These are phyloP conservation scores for Papilio demoleus DNA, from an alignment of 2,888 invertebrate genomes.

Conservation along the genomic window DNA sequence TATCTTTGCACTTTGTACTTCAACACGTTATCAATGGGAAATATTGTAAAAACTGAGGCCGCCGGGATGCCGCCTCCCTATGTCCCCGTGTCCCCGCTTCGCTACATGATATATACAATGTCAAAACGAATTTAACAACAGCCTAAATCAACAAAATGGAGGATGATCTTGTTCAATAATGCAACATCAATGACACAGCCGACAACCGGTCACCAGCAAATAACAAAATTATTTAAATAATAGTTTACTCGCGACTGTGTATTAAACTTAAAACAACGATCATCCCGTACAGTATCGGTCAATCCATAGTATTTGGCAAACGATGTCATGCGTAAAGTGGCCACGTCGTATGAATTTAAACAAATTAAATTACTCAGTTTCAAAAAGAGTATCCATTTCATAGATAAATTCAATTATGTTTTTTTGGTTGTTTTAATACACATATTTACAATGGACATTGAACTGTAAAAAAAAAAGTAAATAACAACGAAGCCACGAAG, in stretches of 20 bases:
- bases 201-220: slow-evolving; percentile 3
- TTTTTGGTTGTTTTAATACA: slow-evolving; percentile 4
- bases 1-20: slow-evolving; percentile 65
- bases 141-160: slow-evolving; percentile 53
- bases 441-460: not conserved
- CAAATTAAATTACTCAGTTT: not conserved
- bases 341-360: not conserved
- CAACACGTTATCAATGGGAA: slow-evolving; percentile 49
- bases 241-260: not conserved
- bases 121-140: slow-evolving; percentile 63
- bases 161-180: slow-evolving; percentile 54
- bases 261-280: not conserved
- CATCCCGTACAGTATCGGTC: not conserved
- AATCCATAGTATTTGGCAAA: not conserved
- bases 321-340: not conserved
- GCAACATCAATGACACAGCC: slow-evolving; percentile 51
- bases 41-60: slow-evolving; percentile 53
- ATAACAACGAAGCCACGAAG: slow-evolving; percentile 12
- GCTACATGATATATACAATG: slow-evolving; percentile 69
- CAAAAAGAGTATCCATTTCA: not conserved
- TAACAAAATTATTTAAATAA: slow-evolving; percentile 16
- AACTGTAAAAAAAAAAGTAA: not conserved
- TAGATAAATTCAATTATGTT: too few species aligned
- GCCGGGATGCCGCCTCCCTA: slow-evolving; percentile 56
- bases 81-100: slow-evolving; percentile 55